Evolutionary conservation across 2,113 vertebrate genomes (phyloP).

Genomic region (Sarotherodon lohbergeri): DNA sequence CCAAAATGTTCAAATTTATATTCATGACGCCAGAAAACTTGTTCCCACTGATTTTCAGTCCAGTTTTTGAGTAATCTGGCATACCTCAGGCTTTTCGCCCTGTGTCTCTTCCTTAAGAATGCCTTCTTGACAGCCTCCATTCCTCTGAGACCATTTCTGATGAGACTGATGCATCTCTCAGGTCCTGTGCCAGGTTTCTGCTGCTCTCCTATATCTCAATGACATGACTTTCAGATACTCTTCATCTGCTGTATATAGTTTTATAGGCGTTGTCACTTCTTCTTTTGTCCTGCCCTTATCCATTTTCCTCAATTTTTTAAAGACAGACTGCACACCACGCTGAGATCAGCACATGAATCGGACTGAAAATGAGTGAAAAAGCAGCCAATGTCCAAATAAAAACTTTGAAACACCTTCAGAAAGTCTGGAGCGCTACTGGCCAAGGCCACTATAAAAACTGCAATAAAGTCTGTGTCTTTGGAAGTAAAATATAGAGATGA

Average conservation of each 20-base stretch:
- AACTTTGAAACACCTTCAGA: background rate
- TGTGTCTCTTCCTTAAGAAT: background rate
- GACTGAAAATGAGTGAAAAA: background rate
- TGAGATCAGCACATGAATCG: background rate
- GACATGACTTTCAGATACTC: background rate
- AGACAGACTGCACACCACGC: background rate
- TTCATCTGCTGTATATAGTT: background rate
- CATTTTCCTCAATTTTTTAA: background rate
- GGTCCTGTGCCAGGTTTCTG: background rate
- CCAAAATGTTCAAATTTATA: background rate
- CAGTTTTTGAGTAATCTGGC: background rate
- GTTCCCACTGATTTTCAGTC: background rate
- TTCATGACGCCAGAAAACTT: background rate
- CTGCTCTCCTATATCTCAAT: background rate
- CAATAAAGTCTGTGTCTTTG: background rate
- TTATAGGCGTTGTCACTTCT: background rate
- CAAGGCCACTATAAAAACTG: background rate
- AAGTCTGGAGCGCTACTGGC: background rate
- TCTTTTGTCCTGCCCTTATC: background rate
- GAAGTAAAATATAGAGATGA: background rate
- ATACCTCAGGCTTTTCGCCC: background rate
- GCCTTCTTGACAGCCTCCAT: background rate
- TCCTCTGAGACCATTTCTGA: background rate
- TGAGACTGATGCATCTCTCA: background rate
- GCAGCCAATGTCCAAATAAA: background rate